Base-by-base conservation (phyloP, 64 coral and sea anemone genomes). In the Dendronephthya gigantea region DNA sequence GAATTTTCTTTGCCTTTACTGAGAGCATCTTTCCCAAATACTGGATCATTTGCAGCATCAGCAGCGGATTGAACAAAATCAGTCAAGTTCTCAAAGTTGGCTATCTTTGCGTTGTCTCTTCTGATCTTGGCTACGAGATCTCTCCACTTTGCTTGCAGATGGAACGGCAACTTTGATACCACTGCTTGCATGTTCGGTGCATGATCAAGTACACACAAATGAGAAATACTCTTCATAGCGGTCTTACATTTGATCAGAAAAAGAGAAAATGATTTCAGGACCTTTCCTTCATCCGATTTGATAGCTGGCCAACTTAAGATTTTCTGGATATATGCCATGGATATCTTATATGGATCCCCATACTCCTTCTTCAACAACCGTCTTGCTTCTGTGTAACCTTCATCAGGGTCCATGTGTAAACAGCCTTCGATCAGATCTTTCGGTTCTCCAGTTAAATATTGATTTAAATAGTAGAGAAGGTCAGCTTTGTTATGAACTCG, bases 11-110 rank as follows among this genome's bases (percentile, higher is more conserved):
- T 76, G 68, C 48, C 49, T 83, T 84, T 89, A 58, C 28, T 36
- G 51, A 89, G 56, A 9, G 82, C 88, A 8, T 89, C 88, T 68
- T 68, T 89, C 23, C 88, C 88, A 89, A 89, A 89, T 27, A 84
- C 88, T 29, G 88, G 88, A 83, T 88, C 87, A 14, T 88, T 88
- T 48, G 76, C 87, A 25, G 87, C 72, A 27, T 88, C 87, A 56
- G 87, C 79, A 25, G 75, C 87, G 13, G 75, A 36, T 43, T 83
- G 72, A 48, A 88, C 76, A 16, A 58, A 88, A 35, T 34, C 50
- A 82, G 23, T 50, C 32, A 88, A 82, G 12, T 58, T 34, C 48
- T 82, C 50, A 36, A 88, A 83, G 25, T 49, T 88, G 9, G 87
- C 79, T 37, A 36, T 23, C 69, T 82, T 88, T 15, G 33, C 49